Conservation (phyloP, 2,113 vertebrate genomes). For the western clawed frog (Xenopus tropicalis) region UCB_Xtro_10.0 CM004445.2:42655001-42655500, state of each 20-base stretch:
- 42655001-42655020: no score
- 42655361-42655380: conserved; percentile 45
- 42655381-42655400: conserved; percentile 45
- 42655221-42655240: conserved; percentile 41
- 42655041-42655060: no score
- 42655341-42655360: conserved; percentile 45
- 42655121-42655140: background rate
- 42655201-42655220: conserved; percentile 33
- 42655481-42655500: conserved; percentile 41
- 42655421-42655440: conserved; percentile 45
- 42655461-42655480: conserved; percentile 27
- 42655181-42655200: conserved; percentile 36
- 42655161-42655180: conserved; percentile 18
- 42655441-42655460: conserved; percentile 45
- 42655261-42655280: conserved; percentile 44
- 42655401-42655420: conserved; percentile 43
- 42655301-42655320: conserved; percentile 42
- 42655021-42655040: no score
- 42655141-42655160: conserved; percentile 20
- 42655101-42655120: no score
- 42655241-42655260: conserved; percentile 43
- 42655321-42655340: conserved; percentile 46
- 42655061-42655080: no score
- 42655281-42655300: conserved; percentile 45
- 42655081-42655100: no score